A percentile compares a stretch with the other conserved stretches of the same genome.
Conservation (phyloP, 2,797 vertebrate genomes). For the Petrocephalus sullivani region DNA sequence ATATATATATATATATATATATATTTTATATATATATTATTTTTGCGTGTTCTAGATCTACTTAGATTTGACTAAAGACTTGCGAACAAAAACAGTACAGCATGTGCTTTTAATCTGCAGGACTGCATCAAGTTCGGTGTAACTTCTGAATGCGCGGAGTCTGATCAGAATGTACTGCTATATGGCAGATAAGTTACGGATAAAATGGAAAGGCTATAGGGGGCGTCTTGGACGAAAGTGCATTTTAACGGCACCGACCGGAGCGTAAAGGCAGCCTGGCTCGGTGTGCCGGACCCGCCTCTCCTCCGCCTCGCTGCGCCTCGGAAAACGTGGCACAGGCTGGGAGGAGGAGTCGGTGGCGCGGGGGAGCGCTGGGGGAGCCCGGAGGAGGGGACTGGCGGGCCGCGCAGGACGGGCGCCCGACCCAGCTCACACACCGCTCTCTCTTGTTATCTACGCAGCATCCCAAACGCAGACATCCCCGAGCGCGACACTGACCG, state of each 20-base stretch:
- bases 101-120: not conserved
- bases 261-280: not conserved
- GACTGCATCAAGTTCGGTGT: not conserved
- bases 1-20: too few species aligned
- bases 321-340: constrained; percentile 10
- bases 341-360: not conserved
- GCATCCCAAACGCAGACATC: constrained; percentile 14
- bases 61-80: not conserved
- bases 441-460: not conserved
- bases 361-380: not conserved
- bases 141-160: not conserved
- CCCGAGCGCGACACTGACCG: not conserved
- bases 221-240: not conserved
- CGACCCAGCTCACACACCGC: not conserved
- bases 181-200: not conserved
- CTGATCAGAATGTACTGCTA: not conserved
- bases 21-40: not conserved
- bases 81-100: not conserved
- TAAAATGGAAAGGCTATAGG: not conserved
- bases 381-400: not conserved
- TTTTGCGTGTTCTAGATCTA: not conserved
- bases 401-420: not conserved
- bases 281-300: not conserved
- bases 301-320: not conserved
- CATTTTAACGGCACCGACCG: not conserved